Conservation (phyloP, 2,113 vertebrate genomes). For the Butorides virescens region DNA sequence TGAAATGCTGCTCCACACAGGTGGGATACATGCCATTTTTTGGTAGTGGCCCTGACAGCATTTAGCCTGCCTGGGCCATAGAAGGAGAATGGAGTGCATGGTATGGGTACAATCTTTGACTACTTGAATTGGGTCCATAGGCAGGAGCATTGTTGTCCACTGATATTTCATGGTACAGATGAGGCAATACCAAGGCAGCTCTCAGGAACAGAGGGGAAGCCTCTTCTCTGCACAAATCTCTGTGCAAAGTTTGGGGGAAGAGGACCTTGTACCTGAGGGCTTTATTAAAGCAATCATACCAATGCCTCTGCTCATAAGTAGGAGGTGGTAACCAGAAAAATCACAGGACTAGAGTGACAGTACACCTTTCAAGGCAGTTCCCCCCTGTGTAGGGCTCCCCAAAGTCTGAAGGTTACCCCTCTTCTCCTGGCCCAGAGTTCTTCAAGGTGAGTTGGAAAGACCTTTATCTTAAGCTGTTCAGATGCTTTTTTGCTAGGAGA, state of each 20-base stretch:
- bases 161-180: not conserved
- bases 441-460: not conserved
- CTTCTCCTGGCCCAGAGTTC: not conserved
- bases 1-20: rapidly evolving
- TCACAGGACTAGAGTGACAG: not conserved
- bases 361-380: not conserved
- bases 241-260: not conserved
- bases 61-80: not conserved
- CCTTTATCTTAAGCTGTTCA: not conserved
- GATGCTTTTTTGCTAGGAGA: not conserved
- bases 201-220: not conserved
- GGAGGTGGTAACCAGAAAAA: not conserved
- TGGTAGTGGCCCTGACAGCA: not conserved
- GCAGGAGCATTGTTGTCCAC: not conserved
- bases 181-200: not conserved
- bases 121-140: not conserved
- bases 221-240: not conserved
- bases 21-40: not conserved
- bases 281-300: not conserved
- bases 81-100: not conserved
- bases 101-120: not conserved
- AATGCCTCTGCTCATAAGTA: not conserved
- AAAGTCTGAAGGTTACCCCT: not conserved
- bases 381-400: not conserved
- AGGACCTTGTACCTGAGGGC: not conserved